Evolutionary conservation across 2,113 vertebrate species (phyloP), one percentile per base, ranked within the genome.

Genomic region (Sclerurus mexicanus): DNA sequence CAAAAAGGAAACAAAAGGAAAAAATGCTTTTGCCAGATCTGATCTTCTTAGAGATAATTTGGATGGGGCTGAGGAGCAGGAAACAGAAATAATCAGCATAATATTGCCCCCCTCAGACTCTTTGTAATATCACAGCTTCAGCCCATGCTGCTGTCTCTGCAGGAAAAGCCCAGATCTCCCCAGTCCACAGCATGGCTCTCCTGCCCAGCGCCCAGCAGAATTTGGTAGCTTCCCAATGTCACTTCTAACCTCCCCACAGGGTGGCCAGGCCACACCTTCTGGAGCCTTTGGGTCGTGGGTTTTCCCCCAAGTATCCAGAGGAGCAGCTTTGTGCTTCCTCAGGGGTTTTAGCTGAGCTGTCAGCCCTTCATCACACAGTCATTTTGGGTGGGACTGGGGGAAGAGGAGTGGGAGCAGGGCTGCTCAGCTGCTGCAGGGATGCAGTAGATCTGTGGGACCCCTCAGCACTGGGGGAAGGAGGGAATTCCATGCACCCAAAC

Each of bases 61-160:
- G 2, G 31, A 35, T 28, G 23, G 68, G 64, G n/a, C 16, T 4
- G 44, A 86, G 86, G 33, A 60, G 40, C 49, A 42, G 49, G 7
- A 49, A 56, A 37, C 58, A 64, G 39, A 62, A 84, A 77, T 63
- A 3, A 33, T 24, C 77, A 74, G 89, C 31, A 5, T 68, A 33
- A 76, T 5, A 69, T 94, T 92, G 96, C 95, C 96, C 82, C 67
- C 96, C 44, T 93, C 92, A 89, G 94, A 60, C 90, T 39, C 58
- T 46, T 60, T n/a, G 20, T 27, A 9, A 25, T 6, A 96, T 56
- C 92, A 35, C 94, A 90, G 58, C 56, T 25, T 25, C 63, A 40
- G 66, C 62, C 76, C 71, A 12, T 0, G 18, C 56, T 20, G 76
- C 63, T 69, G 9, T 22, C n/a, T 3, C 35, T 35, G 85, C 23